Conservation (phyloP, 2,113 vertebrate species). For the Solenodon paradoxus region DNA sequence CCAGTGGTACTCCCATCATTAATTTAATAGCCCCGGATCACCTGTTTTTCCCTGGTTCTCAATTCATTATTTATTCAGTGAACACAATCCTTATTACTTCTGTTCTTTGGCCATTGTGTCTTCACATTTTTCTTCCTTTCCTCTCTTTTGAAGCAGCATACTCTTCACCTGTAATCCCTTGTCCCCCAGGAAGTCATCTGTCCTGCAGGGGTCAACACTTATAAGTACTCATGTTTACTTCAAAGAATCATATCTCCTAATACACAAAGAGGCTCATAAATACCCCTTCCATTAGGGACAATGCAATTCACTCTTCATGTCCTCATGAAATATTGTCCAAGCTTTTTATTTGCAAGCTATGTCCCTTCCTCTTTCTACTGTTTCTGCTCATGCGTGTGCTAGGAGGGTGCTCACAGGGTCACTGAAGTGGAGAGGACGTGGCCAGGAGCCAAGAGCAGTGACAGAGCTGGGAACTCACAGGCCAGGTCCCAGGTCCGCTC, state of each 20-base stretch:
- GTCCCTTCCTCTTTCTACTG: not conserved
- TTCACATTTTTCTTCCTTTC: not conserved
- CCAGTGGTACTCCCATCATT: rapidly evolving
- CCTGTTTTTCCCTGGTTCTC: not conserved
- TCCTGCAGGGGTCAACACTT: not conserved
- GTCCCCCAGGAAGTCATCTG: not conserved
- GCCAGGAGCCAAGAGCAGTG: not conserved
- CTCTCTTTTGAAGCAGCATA: not conserved
- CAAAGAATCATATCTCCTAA: not conserved
- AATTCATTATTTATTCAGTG: not conserved
- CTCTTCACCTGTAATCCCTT: not conserved
- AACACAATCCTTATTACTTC: not conserved
- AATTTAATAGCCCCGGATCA: not conserved
- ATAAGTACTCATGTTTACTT: not conserved
- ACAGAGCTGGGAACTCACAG: not conserved
- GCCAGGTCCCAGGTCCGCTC: not conserved
- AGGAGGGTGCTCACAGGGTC: not conserved
- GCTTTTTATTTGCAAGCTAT: not conserved
- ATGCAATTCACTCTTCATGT: slow-evolving; percentile 2
- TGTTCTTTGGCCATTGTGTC: not conserved
- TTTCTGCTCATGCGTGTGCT: not conserved
- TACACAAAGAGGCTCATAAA: not conserved
- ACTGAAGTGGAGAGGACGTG: not conserved
- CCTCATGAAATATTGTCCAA: not conserved
- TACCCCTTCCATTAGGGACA: not conserved